Evolutionary conservation across 2,113 vertebrate species (phyloP).

Genomic region (Malaclemys terrapin): DNA sequence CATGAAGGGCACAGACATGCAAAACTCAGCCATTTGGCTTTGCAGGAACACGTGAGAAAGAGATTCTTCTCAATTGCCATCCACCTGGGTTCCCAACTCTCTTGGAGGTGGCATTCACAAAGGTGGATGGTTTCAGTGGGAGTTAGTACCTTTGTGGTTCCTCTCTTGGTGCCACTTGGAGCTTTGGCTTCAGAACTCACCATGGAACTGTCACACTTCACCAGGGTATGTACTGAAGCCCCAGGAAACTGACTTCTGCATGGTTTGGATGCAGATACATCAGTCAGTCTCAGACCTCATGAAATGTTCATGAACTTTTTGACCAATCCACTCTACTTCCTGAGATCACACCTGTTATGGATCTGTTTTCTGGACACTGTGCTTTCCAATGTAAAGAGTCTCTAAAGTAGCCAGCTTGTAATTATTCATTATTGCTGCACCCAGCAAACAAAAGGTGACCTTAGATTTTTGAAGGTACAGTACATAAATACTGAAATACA

Average conservation of each 20-base stretch:
- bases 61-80: not conserved
- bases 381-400: not conserved
- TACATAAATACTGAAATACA: not conserved
- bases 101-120: not conserved
- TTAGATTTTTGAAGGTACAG: conserved; percentile 45
- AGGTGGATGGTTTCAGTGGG: not conserved
- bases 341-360: not conserved
- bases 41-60: not conserved
- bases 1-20: not conserved
- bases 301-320: not conserved
- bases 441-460: conserved; percentile 32
- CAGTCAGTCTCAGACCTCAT: not conserved
- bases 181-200: not conserved
- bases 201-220: not conserved
- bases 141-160: not conserved
- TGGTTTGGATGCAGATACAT: not conserved
- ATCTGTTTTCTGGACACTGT: not conserved
- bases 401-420: not conserved
- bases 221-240: not conserved
- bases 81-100: not conserved
- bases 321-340: not conserved
- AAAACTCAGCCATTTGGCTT: not conserved
- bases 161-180: not conserved
- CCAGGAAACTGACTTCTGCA: not conserved
- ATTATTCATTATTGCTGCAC: conserved; percentile 12